phyloP scores from a whole-genome alignment of 2,888 invertebrate species.

The Dynastes grantii region DNA sequence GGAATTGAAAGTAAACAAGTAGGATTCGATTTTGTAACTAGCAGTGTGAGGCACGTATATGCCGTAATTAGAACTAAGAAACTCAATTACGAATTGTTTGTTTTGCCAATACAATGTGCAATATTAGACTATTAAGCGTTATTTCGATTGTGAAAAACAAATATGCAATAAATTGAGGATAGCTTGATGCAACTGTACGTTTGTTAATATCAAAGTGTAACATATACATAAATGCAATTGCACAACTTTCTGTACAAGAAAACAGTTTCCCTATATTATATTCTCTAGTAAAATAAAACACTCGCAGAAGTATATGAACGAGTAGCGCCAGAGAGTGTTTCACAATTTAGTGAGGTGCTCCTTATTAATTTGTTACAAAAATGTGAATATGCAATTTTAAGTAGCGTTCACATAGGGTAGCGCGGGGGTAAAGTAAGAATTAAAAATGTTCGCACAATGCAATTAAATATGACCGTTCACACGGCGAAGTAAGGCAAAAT shows the following conservation, averaged over 20 bases:
- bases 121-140: neutral
- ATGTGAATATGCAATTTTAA: too few species aligned
- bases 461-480: too few species aligned
- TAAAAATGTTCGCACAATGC: too few species aligned
- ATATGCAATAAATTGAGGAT: neutral
- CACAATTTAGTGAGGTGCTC: too few species aligned
- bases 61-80: neutral
- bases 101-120: neutral
- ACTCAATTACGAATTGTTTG: neutral
- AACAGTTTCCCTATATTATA: neutral
- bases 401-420: too few species aligned
- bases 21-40: slow-evolving; percentile 7
- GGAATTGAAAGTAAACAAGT: slow-evolving; percentile 21
- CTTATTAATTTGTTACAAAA: too few species aligned
- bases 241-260: neutral
- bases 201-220: neutral
- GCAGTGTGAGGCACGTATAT: neutral
- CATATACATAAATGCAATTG: neutral
- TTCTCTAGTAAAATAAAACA: neutral
- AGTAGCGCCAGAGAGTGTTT: too few species aligned
- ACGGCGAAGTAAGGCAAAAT: too few species aligned
- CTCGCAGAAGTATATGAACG: too few species aligned
- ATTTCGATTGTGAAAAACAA: neutral
- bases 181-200: slow-evolving; percentile 2
- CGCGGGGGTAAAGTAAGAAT: too few species aligned